These are phyloP conservation scores for Callithrix jacchus DNA, from an alignment of 2,113 vertebrate genomes.

Conservation along the genomic window DNA sequence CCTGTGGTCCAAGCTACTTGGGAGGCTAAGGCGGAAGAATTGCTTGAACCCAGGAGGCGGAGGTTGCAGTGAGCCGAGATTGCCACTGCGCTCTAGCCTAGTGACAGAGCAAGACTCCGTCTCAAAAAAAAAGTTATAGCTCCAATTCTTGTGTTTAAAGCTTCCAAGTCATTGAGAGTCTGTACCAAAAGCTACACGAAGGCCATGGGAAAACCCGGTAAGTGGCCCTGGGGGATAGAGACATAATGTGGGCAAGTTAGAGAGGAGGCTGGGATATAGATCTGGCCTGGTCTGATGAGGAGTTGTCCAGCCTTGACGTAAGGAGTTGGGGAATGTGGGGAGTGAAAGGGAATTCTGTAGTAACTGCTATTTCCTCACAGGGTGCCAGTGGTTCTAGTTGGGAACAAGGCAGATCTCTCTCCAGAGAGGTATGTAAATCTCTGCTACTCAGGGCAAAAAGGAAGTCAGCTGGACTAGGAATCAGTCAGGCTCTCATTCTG, in stretches of 20 bases:
- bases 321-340: background rate
- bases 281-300: background rate
- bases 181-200: constrained; percentile 90
- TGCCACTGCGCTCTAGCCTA: too few species aligned
- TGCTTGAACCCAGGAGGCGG: too few species aligned
- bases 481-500: background rate
- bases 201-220: constrained; percentile 89
- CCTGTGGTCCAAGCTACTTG: too few species aligned
- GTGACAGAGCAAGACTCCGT: too few species aligned
- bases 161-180: constrained; percentile 91
- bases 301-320: background rate
- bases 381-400: constrained; percentile 90
- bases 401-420: constrained; percentile 92
- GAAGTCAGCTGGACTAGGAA: background rate
- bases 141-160: constrained; percentile 79
- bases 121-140: background rate
- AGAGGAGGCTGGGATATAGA: background rate
- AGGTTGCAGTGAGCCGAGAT: too few species aligned
- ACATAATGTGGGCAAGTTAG: background rate
- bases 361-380: constrained; percentile 76
- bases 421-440: constrained; percentile 85
- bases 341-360: background rate
- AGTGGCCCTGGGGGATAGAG: constrained; percentile 68
- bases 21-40: too few species aligned
- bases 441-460: background rate